phyloP scores from a whole-genome alignment of 2,888 invertebrate genomes.

The Tanypteryx hageni region DNA sequence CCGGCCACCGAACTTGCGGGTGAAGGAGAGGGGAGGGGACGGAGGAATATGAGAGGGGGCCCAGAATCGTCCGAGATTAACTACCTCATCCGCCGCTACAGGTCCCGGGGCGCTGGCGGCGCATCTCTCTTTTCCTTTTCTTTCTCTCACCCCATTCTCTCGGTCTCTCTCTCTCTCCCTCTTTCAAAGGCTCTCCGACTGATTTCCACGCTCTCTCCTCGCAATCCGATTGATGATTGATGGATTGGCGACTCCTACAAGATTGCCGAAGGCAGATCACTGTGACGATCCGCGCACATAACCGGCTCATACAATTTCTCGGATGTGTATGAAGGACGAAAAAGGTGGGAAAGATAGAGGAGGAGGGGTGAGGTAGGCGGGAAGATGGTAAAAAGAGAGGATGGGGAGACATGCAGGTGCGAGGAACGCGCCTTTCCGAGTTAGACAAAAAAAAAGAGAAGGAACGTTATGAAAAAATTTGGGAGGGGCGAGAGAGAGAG shows the following conservation, averaged over 20 bases:
- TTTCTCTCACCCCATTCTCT: neutral
- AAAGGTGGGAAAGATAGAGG: neutral
- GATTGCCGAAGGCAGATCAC: neutral
- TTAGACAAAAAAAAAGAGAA: too few species aligned
- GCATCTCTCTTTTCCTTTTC: neutral
- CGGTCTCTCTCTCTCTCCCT: neutral
- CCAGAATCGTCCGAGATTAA: neutral
- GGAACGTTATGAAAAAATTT: too few species aligned
- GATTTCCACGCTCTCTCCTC: slow-evolving; percentile 9
- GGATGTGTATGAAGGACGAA: neutral
- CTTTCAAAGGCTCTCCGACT: neutral
- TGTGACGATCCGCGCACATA: neutral
- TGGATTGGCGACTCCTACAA: neutral
- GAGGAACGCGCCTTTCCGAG: neutral
- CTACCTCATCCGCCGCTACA: slow-evolving; percentile 4
- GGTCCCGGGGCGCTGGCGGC: neutral
- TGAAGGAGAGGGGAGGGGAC: neutral
- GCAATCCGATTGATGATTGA: slow-evolving; percentile 28
- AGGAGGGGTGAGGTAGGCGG: neutral
- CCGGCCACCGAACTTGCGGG: slow-evolving; percentile 18
- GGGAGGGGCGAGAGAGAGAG: too few species aligned
- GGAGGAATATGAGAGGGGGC: slow-evolving; percentile 5
- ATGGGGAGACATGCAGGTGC: neutral
- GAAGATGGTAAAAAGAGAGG: neutral
- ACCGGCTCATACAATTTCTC: neutral